phyloP scores from a whole-genome alignment of 2,797 vertebrate species.

The Avahi laniger region DNA sequence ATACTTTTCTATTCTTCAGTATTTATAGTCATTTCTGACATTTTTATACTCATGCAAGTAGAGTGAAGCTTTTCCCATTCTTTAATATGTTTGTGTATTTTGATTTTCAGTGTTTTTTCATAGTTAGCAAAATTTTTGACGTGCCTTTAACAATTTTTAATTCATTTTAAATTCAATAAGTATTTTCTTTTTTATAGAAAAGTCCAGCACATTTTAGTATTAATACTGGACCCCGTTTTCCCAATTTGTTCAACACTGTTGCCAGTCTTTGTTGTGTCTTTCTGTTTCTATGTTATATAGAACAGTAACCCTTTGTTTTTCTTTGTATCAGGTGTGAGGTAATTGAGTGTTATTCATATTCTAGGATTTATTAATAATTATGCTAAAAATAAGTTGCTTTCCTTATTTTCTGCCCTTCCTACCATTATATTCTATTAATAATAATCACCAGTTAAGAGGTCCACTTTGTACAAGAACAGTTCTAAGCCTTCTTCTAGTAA shows the following conservation, averaged over 20 bases:
- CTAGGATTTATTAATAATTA: background rate
- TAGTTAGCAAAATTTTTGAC: background rate
- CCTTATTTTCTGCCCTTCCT: background rate
- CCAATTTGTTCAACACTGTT: rapidly evolving
- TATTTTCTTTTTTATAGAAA: background rate
- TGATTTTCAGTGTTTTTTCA: background rate
- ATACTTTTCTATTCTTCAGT: background rate
- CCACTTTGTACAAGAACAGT: background rate
- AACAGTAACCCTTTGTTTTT: background rate
- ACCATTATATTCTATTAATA: background rate
- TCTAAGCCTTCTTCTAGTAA: background rate
- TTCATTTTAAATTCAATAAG: background rate
- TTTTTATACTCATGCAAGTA: background rate
- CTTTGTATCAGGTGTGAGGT: background rate
- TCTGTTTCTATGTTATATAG: background rate
- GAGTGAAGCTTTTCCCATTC: background rate
- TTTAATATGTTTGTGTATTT: background rate
- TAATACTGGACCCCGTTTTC: background rate
- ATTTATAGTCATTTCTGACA: background rate
- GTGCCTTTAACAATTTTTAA: background rate
- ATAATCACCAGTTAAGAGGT: background rate
- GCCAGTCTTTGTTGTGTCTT: background rate
- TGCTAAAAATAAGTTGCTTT: background rate
- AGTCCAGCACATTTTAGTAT: background rate
- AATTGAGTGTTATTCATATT: background rate